Base-by-base conservation (phyloP, 1,140 invertebrate genomes). In the Pissodes strobi region DNA sequence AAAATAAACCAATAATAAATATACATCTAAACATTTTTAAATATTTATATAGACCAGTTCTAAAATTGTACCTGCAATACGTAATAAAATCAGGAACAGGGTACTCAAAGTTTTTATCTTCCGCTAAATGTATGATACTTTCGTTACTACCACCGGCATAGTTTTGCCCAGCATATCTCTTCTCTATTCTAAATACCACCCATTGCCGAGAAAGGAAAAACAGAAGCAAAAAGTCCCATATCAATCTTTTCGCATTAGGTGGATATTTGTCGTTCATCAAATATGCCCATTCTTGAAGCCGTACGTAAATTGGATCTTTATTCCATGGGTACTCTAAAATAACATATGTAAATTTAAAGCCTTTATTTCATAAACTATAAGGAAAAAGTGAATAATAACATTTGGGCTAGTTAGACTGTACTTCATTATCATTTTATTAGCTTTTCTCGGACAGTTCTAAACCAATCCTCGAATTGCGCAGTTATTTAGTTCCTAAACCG, bases 221-320 rank as follows among this genome's bases (percentile, higher is more conserved):
- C 10, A 99, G 76, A 10, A 98, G 83, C 67, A 98, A 87, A 72
- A 95, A 96, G 79, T 99, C 97, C 74, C 94, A 93, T 13, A 98
- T 84, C 6, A 98, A 80, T 81, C 94, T 94, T 27, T 85, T 82
- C 0, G 92, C 82, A 73, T 89, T 86, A 0, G 92, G 93, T 17
- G 87, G 86, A 70, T 86, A 82, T 22, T 85, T 77, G 15, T 89
- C 86, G 77, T 95, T 92, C 1, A 97, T 92, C 17, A 99, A 81
- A 79, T 88, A 97, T 34, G 97, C 85, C 94, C 95, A 98, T 23
- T 89, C 88, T 68, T 92, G 88, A 4, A 98, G 78, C 67, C 88
- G 85, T 68, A 88, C 73, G 48, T 78, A 72, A 68, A 27, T 80
- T 71, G 0, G 75, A 74, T 10, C 78, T 3, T 78, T 48, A 55